Evolutionary conservation across 2,797 vertebrate genomes (phyloP).

Genomic region (Lophotriccus pileatus): DNA sequence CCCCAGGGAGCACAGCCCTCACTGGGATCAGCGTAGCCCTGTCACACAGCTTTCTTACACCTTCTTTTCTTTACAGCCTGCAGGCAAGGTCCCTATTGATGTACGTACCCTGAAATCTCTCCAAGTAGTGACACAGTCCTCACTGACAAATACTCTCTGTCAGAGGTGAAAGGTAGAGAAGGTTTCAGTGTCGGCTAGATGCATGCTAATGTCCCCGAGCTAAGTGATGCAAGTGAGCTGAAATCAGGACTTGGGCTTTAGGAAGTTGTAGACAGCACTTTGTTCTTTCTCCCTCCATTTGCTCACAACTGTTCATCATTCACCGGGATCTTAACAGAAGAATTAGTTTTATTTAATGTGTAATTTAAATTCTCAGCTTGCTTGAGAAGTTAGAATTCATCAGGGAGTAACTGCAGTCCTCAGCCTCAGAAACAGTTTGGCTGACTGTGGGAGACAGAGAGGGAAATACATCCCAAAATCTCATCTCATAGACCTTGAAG

Average conservation of each 20-base stretch:
- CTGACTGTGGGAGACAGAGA: background rate
- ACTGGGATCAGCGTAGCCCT: accelerated
- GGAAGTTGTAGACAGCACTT: background rate
- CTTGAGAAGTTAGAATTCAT: slow-evolving; percentile 16
- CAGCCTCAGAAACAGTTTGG: background rate
- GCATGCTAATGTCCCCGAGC: background rate
- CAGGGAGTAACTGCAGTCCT: background rate
- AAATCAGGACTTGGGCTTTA: background rate
- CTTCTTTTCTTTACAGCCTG: background rate
- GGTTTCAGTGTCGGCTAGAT: background rate
- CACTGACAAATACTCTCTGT: background rate
- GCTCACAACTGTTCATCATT: background rate
- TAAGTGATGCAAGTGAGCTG: background rate
- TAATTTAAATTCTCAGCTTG: slow-evolving; percentile 11
- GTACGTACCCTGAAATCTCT: background rate
- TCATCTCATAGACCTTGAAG: background rate
- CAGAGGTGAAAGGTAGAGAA: background rate
- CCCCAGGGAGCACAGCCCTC: background rate
- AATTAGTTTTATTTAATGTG: slow-evolving; percentile 3
- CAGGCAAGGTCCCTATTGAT: background rate
- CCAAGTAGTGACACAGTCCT: background rate
- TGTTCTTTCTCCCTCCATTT: background rate
- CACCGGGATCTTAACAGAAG: background rate
- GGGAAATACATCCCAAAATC: background rate
- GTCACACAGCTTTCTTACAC: background rate